These are phyloP conservation scores for Microtus pennsylvanicus DNA, from an alignment of 2,113 vertebrate genomes.

Conservation along the genomic window DNA sequence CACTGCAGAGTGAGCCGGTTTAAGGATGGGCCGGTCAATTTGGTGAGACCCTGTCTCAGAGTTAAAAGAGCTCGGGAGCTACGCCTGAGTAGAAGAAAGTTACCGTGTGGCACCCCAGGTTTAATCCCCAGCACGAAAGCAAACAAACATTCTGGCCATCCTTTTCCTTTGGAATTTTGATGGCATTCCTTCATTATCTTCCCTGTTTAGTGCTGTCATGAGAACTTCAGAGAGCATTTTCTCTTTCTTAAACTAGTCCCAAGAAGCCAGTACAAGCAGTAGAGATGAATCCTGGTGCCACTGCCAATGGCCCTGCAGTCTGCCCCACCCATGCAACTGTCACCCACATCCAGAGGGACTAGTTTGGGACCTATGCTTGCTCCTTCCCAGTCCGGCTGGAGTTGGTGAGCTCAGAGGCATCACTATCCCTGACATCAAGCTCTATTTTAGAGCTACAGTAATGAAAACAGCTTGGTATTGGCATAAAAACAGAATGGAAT, in stretches of 20 bases:
- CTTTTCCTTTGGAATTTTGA: conserved; percentile 36
- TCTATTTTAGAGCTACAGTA: too few species aligned
- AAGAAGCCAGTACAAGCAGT: too few species aligned
- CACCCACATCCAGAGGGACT: too few species aligned
- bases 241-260: not conserved
- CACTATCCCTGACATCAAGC: too few species aligned
- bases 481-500: too few species aligned
- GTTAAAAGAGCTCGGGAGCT: not conserved
- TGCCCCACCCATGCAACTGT: too few species aligned
- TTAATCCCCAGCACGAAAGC: not conserved
- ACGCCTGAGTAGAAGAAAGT: not conserved
- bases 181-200: not conserved
- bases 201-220: not conserved
- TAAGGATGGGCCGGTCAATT: not conserved
- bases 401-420: too few species aligned
- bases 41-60: not conserved
- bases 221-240: not conserved
- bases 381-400: too few species aligned
- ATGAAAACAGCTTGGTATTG: too few species aligned
- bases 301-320: too few species aligned
- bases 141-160: not conserved
- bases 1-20: not conserved
- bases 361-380: too few species aligned
- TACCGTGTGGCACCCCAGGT: not conserved
- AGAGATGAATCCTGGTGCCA: too few species aligned